phyloP scores from a whole-genome alignment of 2,113 vertebrate genomes.

The Felis catus region DNA sequence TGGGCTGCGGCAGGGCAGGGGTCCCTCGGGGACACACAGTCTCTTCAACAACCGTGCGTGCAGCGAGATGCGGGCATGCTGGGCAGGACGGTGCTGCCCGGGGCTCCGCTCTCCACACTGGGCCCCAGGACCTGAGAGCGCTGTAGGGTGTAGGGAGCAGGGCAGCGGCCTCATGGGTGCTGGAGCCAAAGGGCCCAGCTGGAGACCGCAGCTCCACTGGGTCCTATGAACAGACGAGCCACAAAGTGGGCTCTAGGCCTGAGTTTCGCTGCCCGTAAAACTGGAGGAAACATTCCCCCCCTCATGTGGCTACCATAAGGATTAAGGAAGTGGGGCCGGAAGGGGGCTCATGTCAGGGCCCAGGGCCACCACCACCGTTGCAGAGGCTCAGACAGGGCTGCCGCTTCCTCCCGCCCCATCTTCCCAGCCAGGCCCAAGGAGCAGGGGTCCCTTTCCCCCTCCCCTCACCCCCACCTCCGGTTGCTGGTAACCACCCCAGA shows the following conservation, averaged over 20 bases:
- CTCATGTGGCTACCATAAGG: accelerated
- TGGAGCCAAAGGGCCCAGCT: not conserved
- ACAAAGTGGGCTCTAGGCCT: not conserved
- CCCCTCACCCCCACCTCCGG: not conserved
- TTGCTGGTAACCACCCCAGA: not conserved
- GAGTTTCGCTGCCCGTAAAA: accelerated
- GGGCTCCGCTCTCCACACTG: too few species aligned
- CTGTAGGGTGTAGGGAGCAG: not conserved
- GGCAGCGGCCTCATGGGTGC: not conserved
- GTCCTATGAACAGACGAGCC: not conserved
- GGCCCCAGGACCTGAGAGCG: not conserved
- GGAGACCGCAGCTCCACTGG: not conserved
- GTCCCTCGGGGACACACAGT: not conserved
- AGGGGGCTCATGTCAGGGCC: not conserved
- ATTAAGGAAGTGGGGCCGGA: accelerated
- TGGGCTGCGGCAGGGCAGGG: not conserved
- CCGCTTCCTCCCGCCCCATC: not conserved
- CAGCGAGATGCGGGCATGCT: accelerated
- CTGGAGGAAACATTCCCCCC: accelerated
- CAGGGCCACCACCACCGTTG: not conserved
- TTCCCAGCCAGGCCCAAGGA: accelerated
- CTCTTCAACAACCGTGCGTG: not conserved
- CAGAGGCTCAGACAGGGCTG: not conserved
- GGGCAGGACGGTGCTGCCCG: too few species aligned
- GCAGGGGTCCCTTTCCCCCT: not conserved